Base-by-base conservation (phyloP, 2,113 vertebrate genomes). In the Ramphastos sulfuratus region DNA sequence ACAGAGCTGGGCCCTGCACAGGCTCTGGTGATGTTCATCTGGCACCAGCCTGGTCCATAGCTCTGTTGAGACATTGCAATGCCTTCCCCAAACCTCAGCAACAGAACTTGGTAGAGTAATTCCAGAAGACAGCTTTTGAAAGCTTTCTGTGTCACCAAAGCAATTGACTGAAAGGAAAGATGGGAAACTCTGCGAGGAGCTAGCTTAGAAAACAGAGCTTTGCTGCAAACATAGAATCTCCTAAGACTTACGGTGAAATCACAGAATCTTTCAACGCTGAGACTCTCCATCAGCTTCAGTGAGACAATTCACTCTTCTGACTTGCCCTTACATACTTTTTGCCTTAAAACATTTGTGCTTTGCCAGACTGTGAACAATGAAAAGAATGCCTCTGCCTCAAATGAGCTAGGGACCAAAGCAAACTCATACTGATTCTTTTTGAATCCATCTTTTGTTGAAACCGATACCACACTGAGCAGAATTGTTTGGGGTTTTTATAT, bases 371-470 rank as follows among this genome's bases (percentile, higher is more conserved):
- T 93, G 83, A 94, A 77, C 88, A 85, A 93, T 1, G 84, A 73
- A 27, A 83, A 75, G 63, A 78, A 59, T 72, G 73, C 60, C 92
- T 58, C 82, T 69, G 58, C 65, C 82, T 89, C 77, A 83, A 50
- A 78, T 48, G 80, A 88, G 72, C 44, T 39, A 31, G 70, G 78
- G 69, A 91, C 85, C 93, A 88, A 87, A 78, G 69, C 85, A 85
- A 75, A 69, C 65, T 69, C 35, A 50, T 61, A 54, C 54, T 75
- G 27, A 39, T 92, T 60, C 28, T 56, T 80, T 87, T 87, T 64
- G 5, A 73, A 86, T 81, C 44, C 44, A 35, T 78, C 82, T 81
- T 94, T 67, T 65, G 24, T 66, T 66, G 37, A 64, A 92, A 87
- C 28, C 82, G 70, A 35, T 91, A 46, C 37, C 81, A 44, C 25